Percentiles rank a stretch among this genome's conserved stretches.
Evolutionary conservation across 2,888 invertebrate species (phyloP).

Genomic region (Polia nebulosa): DNA sequence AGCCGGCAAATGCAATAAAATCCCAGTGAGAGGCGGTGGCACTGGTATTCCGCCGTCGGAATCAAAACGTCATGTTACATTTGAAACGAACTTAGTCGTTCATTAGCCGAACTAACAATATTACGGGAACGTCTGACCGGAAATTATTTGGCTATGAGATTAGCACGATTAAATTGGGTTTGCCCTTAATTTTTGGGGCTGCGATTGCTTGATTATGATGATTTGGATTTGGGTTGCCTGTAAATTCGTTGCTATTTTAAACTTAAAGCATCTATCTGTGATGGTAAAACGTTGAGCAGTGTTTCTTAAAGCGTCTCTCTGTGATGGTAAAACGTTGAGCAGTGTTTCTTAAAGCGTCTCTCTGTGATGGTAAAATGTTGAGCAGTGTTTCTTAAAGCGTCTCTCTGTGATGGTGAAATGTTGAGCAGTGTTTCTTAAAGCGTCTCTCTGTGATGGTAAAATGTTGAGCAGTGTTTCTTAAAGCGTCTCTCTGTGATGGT

Average conservation of each 20-base stretch:
- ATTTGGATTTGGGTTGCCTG: not conserved
- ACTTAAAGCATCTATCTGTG: not conserved
- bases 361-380: no score
- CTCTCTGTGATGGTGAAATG: no score
- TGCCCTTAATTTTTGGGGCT: not conserved
- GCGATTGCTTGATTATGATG: not conserved
- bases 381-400: no score
- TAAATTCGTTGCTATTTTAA: not conserved
- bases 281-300: not conserved
- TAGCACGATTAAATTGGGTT: constrained; percentile 6
- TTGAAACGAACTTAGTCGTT: constrained; percentile 1
- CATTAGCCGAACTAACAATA: constrained; percentile 6
- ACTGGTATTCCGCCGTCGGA: not conserved
- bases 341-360: no score
- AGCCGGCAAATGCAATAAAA: not conserved
- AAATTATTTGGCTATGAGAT: constrained; percentile 10
- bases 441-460: no score
- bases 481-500: no score
- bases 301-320: no score
- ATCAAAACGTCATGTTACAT: constrained; percentile 18
- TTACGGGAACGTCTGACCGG: constrained; percentile 1
- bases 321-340: no score
- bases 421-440: no score
- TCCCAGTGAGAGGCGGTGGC: not conserved
- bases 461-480: no score